A percentile compares a stretch with the other conserved stretches of the same genome.
phyloP scores from a whole-genome alignment of 1,140 invertebrate genomes.

The Lepidurus couesii region DNA sequence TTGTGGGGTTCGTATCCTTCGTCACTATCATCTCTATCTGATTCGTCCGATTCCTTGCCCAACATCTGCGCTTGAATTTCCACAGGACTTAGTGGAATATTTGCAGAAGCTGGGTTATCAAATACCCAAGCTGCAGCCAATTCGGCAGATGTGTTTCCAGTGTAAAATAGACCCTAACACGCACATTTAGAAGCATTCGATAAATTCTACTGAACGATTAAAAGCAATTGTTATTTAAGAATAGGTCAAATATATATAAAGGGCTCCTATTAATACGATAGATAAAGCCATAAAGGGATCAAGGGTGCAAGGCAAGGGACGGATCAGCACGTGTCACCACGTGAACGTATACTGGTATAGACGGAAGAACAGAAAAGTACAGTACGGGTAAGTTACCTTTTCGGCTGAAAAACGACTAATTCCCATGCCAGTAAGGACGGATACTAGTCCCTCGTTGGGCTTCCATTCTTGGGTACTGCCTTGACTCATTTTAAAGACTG shows the following conservation, averaged over 20 bases:
- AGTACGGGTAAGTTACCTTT: conserved; percentile 40
- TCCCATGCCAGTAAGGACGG: conserved; percentile 44
- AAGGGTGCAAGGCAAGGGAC: too few species aligned
- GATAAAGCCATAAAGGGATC: too few species aligned
- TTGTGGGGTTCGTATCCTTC: conserved; percentile 49
- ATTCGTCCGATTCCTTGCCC: conserved; percentile 30
- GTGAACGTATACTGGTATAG: too few species aligned
- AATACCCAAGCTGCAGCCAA: conserved; percentile 53
- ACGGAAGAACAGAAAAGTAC: too few species aligned
- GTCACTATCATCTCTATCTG: conserved; percentile 40
- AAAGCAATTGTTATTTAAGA: background rate
- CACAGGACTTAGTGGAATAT: conserved; percentile 1
- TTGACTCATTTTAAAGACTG: conserved; percentile 10
- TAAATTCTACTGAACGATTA: conserved; percentile 27
- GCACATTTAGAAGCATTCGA: conserved; percentile 25
- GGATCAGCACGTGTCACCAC: too few species aligned
- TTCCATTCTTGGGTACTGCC: conserved; percentile 37
- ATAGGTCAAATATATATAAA: too few species aligned
- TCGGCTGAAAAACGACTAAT: conserved; percentile 43
- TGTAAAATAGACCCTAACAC: conserved; percentile 51
- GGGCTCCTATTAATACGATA: too few species aligned
- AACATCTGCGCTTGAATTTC: conserved; percentile 25
- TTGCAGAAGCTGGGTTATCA: conserved; percentile 47
- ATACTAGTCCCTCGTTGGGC: conserved; percentile 43
- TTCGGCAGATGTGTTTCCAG: conserved; percentile 52